Percentiles rank a stretch among this genome's conserved stretches.
Conservation (phyloP, 1,140 invertebrate species). For the Brachystomella parvula region DNA sequence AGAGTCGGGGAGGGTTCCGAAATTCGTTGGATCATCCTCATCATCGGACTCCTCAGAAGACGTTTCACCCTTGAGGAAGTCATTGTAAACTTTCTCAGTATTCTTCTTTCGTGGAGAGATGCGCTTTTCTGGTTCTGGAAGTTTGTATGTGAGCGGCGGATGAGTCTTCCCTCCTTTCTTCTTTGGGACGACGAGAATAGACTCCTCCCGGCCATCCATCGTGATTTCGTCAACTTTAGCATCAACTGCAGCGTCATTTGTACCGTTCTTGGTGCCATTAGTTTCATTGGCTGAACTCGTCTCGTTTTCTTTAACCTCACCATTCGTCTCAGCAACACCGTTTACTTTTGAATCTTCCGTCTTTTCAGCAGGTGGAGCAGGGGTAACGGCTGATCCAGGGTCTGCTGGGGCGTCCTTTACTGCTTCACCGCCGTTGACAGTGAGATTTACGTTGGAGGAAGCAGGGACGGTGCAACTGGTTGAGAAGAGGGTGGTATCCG, state of each 20-base stretch:
- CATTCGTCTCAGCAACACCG: constrained; percentile 7
- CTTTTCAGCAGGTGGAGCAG: not conserved
- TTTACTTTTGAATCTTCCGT: constrained; percentile 3
- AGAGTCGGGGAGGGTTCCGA: not conserved
- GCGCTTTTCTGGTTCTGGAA: not conserved
- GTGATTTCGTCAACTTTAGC: constrained; percentile 3
- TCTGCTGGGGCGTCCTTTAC: constrained; percentile 6
- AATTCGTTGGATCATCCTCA: constrained; percentile 10
- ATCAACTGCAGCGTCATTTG: not conserved
- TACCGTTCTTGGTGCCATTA: constrained; percentile 6
- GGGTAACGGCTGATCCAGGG: not conserved
- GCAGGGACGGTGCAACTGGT: no score
- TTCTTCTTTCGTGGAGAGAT: constrained; percentile 13
- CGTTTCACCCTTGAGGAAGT: constrained; percentile 19
- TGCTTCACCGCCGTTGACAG: constrained; percentile 10
- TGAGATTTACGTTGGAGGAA: not conserved
- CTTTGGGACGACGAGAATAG: constrained; percentile 1
- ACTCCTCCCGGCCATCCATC: not conserved
- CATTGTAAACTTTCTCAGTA: constrained; percentile 22
- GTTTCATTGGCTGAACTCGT: not conserved
- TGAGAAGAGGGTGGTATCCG: no score
- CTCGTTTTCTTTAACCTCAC: constrained; percentile 4
- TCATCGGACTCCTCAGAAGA: constrained; percentile 31
- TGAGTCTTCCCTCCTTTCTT: constrained; percentile 29
- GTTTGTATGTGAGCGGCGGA: constrained; percentile 3